Base-by-base conservation (phyloP, 1,140 invertebrate genomes). In the Periplaneta americana region DNA sequence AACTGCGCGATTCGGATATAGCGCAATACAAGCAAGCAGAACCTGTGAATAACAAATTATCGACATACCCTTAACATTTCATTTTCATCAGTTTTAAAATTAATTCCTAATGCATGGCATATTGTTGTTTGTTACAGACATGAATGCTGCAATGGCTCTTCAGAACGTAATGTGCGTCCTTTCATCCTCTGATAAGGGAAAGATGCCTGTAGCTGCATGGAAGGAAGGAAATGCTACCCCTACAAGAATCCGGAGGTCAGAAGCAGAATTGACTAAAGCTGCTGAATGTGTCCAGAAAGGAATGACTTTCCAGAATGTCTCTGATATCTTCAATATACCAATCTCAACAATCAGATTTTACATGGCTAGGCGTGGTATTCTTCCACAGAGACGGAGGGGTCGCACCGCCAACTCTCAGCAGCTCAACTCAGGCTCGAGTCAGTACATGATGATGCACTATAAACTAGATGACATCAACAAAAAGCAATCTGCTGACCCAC, bases 261-360 rank as follows among this genome's bases (percentile, higher is more conserved):
- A 96, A 86, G 93, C 93, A 37, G 92, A 94, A 84, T 85, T 96
- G 33, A 92, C 93, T 4, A 91, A 94, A 85, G 94, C 94, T 6
- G 94, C 94, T 2, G 94, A 96, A 85, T 94, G 94, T 87, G 94
- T 95, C 36, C 93, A 93, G 17, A 91, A 93, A 32, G 94, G 94
- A 18, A 94, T 94, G 89, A 95, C 94, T 84, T 95, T 95, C 90
- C 94, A 95, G 87, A 95, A 93, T 13, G 94, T 95, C 48, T 95
- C 94, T 48, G 94, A 95, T 85, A 94, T 94, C 89, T 96, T 95
- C 86, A 95, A 95, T 85, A 96, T 95, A 87, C 94, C 94, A 76
- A 95, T 95, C 83, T 95, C 94, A n/a, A 95, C 94, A 79, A 95
- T 95, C 86, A 91, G 92, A 87, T 95, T 96, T 87, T 95, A 95